phyloP scores from a whole-genome alignment of 2,797 vertebrate species.

The Tachyglossus aculeatus region DNA sequence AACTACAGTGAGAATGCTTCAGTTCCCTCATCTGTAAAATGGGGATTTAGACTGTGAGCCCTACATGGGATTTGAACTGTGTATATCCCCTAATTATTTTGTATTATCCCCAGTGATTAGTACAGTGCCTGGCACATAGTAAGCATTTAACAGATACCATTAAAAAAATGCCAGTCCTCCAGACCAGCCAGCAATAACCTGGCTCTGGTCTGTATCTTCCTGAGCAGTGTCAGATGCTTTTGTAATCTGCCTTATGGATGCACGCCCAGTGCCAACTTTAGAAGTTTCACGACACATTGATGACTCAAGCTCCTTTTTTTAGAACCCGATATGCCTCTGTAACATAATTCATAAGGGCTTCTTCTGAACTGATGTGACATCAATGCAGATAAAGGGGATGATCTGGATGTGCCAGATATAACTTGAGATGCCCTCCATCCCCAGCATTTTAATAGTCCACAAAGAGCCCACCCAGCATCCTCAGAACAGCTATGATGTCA shows the following conservation, averaged over 20 bases:
- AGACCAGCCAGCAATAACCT: not conserved
- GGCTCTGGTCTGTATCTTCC: not conserved
- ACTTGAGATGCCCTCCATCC: too few relatives aligned
- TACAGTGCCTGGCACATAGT: not conserved
- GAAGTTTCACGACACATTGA: not conserved
- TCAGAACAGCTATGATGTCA: not conserved
- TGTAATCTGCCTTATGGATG: too few relatives aligned
- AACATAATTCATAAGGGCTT: not conserved
- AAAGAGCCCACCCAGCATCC: fast-evolving
- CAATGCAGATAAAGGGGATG: not conserved
- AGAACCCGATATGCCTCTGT: not conserved
- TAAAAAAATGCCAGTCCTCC: not conserved
- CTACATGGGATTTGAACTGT: too few relatives aligned
- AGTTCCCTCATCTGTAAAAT: too few relatives aligned
- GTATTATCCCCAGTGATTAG: not conserved
- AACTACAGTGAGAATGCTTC: too few relatives aligned
- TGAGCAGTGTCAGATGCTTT: not conserved
- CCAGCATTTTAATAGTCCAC: not conserved
- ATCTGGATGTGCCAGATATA: too few relatives aligned
- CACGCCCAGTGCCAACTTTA: too few relatives aligned
- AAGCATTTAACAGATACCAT: not conserved
- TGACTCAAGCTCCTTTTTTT: conserved; percentile 34
- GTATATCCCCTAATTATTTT: too few relatives aligned
- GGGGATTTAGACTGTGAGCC: too few relatives aligned
- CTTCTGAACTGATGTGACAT: not conserved